Base-by-base conservation (phyloP, 2,888 invertebrate species). In the Napeogenes inachia region DNA sequence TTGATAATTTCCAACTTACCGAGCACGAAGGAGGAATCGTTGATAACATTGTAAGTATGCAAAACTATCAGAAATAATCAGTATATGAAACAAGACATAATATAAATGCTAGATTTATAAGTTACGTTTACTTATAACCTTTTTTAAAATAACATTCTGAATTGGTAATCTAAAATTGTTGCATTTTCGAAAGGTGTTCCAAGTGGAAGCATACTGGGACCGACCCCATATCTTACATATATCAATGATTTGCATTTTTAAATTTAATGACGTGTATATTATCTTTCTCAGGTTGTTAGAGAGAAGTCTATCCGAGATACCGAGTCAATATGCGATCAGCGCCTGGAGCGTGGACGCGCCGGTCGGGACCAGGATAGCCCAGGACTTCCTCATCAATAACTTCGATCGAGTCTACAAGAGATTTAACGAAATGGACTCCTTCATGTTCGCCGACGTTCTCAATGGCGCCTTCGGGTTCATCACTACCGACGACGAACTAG, bases 311-410 rank as follows among this genome's bases (percentile, higher is more conserved):
- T 66, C 77, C 0, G 80, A 79, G 54, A 78, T 91, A 2, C 89
- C 90, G 1, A 85, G 84, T 66, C 89, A 89, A 66, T 85, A 89
- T 75, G 87, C 89, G 0, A 74, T 80, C 1, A 76, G 79, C 0
- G 82, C 75, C 21, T 91, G 91, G 91, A 73, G 78, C 58, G 82
- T 87, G 33, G 84, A 85, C 21, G 76, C 85, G 0, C 79, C 84
- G 0, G 12, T 75, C 0, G 87, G 91, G 56, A 94, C 94, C 66
- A 91, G 93, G 0, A 85, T 95, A 30, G 97, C 97, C 0, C 96
- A 95, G 75, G 92, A 93, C 71, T 95, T 93, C 77, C 87, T 98
- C 5, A 86, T 94, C 21, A 91, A 92, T 32, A 92, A 95, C 79
- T 97, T 96, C 94, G 80, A 89, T 6, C 85, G 91, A 2, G 92